Base-by-base conservation (phyloP, 30 jellyfish, hydroid and myxozoan genomes). In the Aurelia coerulea region DNA sequence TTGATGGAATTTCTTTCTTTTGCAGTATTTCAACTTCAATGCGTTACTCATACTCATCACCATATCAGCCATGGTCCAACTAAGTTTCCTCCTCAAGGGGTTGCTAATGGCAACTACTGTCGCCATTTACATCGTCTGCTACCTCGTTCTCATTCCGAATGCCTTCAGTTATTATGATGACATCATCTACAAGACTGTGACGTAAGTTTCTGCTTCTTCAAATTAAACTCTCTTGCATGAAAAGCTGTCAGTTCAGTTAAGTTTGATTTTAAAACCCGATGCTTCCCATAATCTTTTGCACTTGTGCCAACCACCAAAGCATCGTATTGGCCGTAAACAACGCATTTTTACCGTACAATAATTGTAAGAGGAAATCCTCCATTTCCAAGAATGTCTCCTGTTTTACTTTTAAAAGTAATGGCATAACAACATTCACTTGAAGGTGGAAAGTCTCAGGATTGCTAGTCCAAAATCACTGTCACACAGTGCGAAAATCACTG, bases 21-120 rank as follows among this genome's bases (percentile, higher is more conserved):
- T 50, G 68, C 84, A 93, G 98, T 93, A 93, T 34, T 84, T 79
- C 80, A 69, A 94, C 77, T 83, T 42, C 94, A 78, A 76, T 54
- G 97, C 97, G 1, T 49, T 88, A 18, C 90, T 93, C 51, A 77
- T 85, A 14, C 65, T 89, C 62, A 83, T 85, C 82, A 93, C 94
- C 11, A 78, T 88, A 15, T 85, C 98, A 68, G 88, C 97, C 32
- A 75, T 92, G 92, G 83, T 83, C 35, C 98, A 93, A 63, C 80
- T 93, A 58, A 89, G 90, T 31, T 83, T 78, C 75, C 68, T 89
- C 16, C 49, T 83, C 62, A 84, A 81, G 67, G 87, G 80, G 6
- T 23, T 77, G 15, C 92, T 88, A 56, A 74, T 88, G 92, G 16
- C 83, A 5, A 10, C 70, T 31, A 72, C 78, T 39, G 50, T 88